Conservation (phyloP, 2,797 vertebrate species). For the Fistularia commersonii region DNA sequence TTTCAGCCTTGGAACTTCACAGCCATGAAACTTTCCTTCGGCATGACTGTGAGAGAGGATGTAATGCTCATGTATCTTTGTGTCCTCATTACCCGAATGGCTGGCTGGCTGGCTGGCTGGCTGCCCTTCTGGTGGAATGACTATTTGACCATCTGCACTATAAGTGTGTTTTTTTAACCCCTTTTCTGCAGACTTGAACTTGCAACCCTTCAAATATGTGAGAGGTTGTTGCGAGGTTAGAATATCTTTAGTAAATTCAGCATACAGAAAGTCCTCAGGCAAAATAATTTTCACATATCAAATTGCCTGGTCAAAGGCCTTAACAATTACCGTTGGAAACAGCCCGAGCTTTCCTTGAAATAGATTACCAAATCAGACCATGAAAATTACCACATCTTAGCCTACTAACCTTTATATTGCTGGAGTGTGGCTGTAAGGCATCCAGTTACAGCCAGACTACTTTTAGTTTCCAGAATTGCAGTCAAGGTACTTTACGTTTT, state of each 20-base stretch:
- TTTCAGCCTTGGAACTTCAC: conserved; percentile 66
- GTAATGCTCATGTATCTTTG: conserved; percentile 63
- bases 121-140: conserved; percentile 46
- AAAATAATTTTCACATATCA: conserved; percentile 41
- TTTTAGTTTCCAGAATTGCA: conserved; percentile 30
- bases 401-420: conserved; percentile 47
- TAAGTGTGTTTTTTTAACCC: conserved; percentile 48
- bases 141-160: conserved; percentile 61
- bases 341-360: conserved; percentile 22
- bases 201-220: conserved; percentile 18
- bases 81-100: conserved; percentile 51
- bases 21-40: conserved; percentile 57
- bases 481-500: conserved; percentile 16
- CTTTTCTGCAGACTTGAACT: conserved; percentile 38
- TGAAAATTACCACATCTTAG: conserved; percentile 43
- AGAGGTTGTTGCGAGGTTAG: conserved; percentile 19
- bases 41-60: conserved; percentile 57
- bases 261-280: conserved; percentile 25
- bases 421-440: conserved; percentile 37
- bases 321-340: conserved; percentile 45
- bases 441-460: conserved; percentile 30
- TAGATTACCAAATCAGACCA: conserved; percentile 40
- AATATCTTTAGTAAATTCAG: conserved; percentile 24
- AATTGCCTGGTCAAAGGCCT: conserved; percentile 43
- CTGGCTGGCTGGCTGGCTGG: conserved; percentile 54